Base-by-base conservation (phyloP, 37 sponge, comb jelly and placozoan genomes). In the Corticium candelabrum region DNA sequence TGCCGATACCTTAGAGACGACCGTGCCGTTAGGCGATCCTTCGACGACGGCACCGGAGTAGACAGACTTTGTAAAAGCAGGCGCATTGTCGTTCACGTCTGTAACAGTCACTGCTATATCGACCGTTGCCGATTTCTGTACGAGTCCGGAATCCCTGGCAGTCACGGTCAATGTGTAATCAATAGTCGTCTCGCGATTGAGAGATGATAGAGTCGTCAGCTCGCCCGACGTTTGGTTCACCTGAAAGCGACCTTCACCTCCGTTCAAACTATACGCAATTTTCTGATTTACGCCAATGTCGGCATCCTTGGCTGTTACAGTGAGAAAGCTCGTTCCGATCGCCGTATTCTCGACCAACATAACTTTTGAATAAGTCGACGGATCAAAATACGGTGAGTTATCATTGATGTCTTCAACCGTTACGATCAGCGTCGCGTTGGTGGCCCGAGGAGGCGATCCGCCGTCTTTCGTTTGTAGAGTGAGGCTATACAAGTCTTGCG, bases 131-230 rank as follows among this genome's bases (percentile, higher is more conserved):
- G n/a, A 68, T 31, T 80, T 84, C 4, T 57, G 35, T 3, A 85
- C 82, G 1, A 36, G 35, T 1, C 92, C 89, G 1, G 76, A 39
- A 68, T 91, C 92, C 50, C 37, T 39, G 3, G 92, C 92, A 41
- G 80, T 50, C 4, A 91, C 86, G 0, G 35, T 67, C 3, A 89
- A 78, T 29, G 69, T 67, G 39, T 78, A 78, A 27, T 40, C 38
- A n/a, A 1, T 1, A 30, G 0, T 1, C 34, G 32, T 5, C 1
- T 71, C 62, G 62, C 62, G 62, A 50, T 50, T 21, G 15, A 50
- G 21, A 27, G 21, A 50, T 21, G 15, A 11, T 27, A 21, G 11
- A 11, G 62, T 50, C 62, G 62, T 27, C 62, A 50, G 15, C 15
- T 27, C 62, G 62, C 62, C 62, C 62, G 62, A 50, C 62, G 62